Base-by-base conservation (phyloP, 2,113 vertebrate genomes). In the Poeciliopsis turrubarensis region DNA sequence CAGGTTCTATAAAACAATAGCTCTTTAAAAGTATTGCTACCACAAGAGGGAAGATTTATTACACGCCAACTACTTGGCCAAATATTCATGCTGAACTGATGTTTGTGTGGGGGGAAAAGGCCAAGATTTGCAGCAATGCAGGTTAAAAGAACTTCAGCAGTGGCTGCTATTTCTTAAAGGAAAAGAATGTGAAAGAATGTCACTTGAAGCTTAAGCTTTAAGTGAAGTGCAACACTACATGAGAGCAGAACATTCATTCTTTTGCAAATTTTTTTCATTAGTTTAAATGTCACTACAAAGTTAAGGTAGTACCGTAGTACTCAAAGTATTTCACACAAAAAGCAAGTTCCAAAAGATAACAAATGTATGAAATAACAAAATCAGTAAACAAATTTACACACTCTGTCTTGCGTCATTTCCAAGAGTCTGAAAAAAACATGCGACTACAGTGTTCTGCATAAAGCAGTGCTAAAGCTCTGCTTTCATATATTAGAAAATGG, bases 11-110 rank as follows among this genome's bases (percentile, higher is more conserved):
- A 62, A 81, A 68, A 67, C 13, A 66, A 69, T 22, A 68, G 8
- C 41, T 57, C 71, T 75, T 77, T 41, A 78, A 83, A 70, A 82
- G 63, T 44, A 32, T 29, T 61, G 54, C 31, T 73, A 68, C 57
- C 41, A 51, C 68, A 47, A 41, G 75, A 8, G 60, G 63, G 63
- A 34, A 26, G 12, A 75, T 75, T 70, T 67, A 85, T 39, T 51
- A 66, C 30, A 60, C 19, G 41, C 75, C 57, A 67, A 29, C 71
- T 54, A 64, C 34, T 47, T 22, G 6, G 72, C 47, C 47, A 65
- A 67, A 39, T 70, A 32, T 76, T 65, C 34, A 75, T 68, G 63
- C 68, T 71, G 71, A 71, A 68, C 63, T 64, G 26, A 30, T 70
- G 10, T 44, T 80, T 83, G 60, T 31, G 12, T 5, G 47, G 10